Base-by-base conservation (phyloP, 2,797 vertebrate species). In the Salarias fasciatus region DNA sequence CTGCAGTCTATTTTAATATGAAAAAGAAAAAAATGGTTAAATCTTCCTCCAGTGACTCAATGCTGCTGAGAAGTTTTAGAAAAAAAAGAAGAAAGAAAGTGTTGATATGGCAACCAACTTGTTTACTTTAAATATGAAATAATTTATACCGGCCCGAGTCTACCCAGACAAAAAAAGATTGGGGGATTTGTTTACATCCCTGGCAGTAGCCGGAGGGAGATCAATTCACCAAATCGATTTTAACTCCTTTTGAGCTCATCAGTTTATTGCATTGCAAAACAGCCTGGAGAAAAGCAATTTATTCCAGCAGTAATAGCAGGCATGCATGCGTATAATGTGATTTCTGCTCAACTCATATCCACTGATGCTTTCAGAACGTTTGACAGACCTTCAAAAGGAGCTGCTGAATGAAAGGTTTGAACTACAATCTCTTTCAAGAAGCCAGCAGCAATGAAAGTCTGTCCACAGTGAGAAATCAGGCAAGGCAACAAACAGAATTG, bases 211-310 rank as follows among this genome's bases (percentile, higher is more conserved):
- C 70, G 57, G 70, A 66, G 80, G 79, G 53, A 24, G 64, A 84
- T 84, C 82, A 69, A 77, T 82, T 64, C 72, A 54, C 53, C 33
- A 18, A 51, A 87, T 86, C 75, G 40, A 89, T 84, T 31, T 15
- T 65, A 85, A 74, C 65, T 80, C 59, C 44, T 63, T 89, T 71
- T 64, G 60, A 81, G 75, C 71, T 82, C 79, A 69, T 83, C 77
- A 69, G 46, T 77, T 83, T 66, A 84, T 79, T 76, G 69, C 75
- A 62, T 49, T 68, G 72, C 67, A 72, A 79, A 88, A 82, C 73
- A 69, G 64, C 79, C 67, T 1, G 37, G 36, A 74, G 74, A 53
- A 69, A 79, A 82, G 51, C 50, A 24, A 47, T 77, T 80, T 75
- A 59, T 77, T 80, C 66, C 68, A 47, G 3, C 63, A 68, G 63